Evolutionary conservation across 1,140 invertebrate genomes (phyloP).

Genomic region (Cydia pomonella): DNA sequence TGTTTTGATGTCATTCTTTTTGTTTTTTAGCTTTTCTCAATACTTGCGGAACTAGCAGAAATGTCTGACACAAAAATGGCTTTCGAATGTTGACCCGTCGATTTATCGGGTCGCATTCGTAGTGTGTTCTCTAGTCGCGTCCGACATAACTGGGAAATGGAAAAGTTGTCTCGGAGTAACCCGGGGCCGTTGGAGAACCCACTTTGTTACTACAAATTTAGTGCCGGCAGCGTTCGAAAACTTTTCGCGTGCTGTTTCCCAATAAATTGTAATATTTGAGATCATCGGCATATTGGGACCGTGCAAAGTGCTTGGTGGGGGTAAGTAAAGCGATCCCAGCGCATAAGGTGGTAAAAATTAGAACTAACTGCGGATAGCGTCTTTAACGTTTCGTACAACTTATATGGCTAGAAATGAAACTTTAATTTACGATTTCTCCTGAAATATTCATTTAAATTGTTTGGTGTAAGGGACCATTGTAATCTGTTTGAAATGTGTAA

Average conservation of each 20-base stretch:
- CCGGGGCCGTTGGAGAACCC: constrained; percentile 39
- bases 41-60: not conserved
- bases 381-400: too few species aligned
- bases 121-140: constrained; percentile 39
- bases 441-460: too few species aligned
- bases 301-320: too few species aligned
- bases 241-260: constrained; percentile 45
- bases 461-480: too few species aligned
- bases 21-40: not conserved
- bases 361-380: too few species aligned
- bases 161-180: constrained; percentile 48
- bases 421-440: too few species aligned
- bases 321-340: too few species aligned
- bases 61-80: constrained; percentile 32
- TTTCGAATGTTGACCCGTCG: constrained; percentile 38
- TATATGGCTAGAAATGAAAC: too few species aligned
- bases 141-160: constrained; percentile 48
- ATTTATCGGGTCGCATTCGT: constrained; percentile 49
- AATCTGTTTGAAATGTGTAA: too few species aligned
- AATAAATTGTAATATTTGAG: constrained; percentile 53
- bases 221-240: constrained; percentile 45
- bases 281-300: constrained; percentile 47
- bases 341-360: too few species aligned
- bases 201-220: constrained; percentile 50
- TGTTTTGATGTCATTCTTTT: not conserved